A percentile compares a stretch with the other conserved stretches of the same genome.
These are phyloP conservation scores for Coenonympha glycerion DNA, from an alignment of 2,888 invertebrate genomes.

Conservation along the genomic window DNA sequence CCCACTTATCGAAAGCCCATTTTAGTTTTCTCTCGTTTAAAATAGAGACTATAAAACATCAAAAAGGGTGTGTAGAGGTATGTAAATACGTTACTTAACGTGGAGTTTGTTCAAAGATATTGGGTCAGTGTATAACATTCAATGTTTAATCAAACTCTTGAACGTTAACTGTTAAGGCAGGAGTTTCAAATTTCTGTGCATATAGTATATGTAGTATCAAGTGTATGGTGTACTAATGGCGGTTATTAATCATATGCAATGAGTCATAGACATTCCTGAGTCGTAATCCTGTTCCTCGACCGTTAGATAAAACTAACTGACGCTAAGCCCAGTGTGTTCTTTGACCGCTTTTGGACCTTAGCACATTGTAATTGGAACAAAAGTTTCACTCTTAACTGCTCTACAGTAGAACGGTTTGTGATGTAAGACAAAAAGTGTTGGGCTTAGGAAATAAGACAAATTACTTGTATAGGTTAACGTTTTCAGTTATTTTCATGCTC, in stretches of 20 bases:
- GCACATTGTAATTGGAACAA: neutral
- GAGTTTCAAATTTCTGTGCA: slow-evolving; percentile 10
- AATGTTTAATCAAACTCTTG: slow-evolving; percentile 26
- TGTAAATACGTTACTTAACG: too few species aligned
- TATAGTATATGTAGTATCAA: neutral
- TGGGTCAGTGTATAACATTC: slow-evolving; percentile 11
- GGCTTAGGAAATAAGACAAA: neutral
- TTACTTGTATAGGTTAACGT: neutral
- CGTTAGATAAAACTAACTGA: slow-evolving; percentile 25
- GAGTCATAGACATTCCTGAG: slow-evolving; percentile 34
- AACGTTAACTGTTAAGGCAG: neutral
- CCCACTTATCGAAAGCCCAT: neutral
- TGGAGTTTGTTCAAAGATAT: slow-evolving; percentile 26
- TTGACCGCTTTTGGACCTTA: neutral
- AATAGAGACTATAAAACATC: too few species aligned
- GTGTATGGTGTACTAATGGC: slow-evolving; percentile 23
- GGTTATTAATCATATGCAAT: slow-evolving; percentile 39
- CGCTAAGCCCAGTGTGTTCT: slow-evolving; percentile 12
- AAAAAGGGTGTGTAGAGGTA: too few species aligned
- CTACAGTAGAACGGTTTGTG: neutral
- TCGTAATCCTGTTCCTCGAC: slow-evolving; percentile 29
- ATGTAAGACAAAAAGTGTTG: neutral
- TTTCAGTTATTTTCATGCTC: neutral
- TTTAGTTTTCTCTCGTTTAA: neutral
- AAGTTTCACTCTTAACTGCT: neutral